phyloP scores from a whole-genome alignment of 2,888 invertebrate genomes.

The Antheraea yamamai region DNA sequence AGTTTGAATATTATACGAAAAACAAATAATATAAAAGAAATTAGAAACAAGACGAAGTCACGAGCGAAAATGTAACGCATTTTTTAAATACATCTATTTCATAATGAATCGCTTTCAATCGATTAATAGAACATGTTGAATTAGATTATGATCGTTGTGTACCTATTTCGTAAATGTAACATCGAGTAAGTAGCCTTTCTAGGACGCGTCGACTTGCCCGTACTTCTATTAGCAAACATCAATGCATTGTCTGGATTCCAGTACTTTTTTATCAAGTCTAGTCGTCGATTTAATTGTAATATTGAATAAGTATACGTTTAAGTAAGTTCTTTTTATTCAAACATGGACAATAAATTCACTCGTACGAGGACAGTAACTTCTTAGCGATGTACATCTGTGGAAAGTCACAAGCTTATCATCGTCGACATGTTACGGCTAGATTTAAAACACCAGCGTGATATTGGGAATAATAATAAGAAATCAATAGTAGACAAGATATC shows the following conservation, averaged over 20 bases:
- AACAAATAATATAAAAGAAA: neutral
- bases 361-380: neutral
- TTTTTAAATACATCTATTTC: neutral
- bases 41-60: neutral
- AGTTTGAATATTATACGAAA: no score
- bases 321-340: neutral
- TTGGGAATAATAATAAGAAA: no score
- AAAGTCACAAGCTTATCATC: neutral
- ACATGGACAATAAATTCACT: neutral
- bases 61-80: neutral
- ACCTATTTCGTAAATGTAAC: neutral
- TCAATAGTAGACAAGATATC: no score
- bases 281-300: neutral
- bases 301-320: neutral
- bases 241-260: neutral
- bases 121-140: slow-evolving; percentile 2
- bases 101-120: neutral
- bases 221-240: neutral
- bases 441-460: neutral
- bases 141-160: neutral
- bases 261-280: neutral
- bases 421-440: neutral
- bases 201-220: neutral
- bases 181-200: neutral
- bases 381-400: neutral